A percentile compares a stretch with the other conserved stretches of the same genome.
These are phyloP conservation scores for Tachina lurida DNA, from an alignment of 2,888 invertebrate species.

Conservation along the genomic window DNA sequence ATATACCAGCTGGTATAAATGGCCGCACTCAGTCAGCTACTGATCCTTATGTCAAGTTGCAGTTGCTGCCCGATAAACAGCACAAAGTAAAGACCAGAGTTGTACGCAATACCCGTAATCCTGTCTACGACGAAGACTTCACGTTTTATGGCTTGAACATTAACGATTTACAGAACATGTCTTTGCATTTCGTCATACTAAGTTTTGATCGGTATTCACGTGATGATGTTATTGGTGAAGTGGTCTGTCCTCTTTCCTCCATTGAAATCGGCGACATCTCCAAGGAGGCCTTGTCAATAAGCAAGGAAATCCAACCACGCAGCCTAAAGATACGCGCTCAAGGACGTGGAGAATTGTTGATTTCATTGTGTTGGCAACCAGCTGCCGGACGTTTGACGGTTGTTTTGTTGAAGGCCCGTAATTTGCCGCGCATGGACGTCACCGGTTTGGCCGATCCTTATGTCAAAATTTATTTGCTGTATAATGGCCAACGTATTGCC, in stretches of 20 bases:
- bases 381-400: conserved; percentile 97
- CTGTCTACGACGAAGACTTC: conserved; percentile 99
- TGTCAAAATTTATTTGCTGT: conserved; percentile 98
- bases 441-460: conserved; percentile 97
- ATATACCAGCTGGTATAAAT: conserved; percentile 82
- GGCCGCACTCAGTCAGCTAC: conserved; percentile 83
- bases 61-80: conserved; percentile 97
- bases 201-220: conserved; percentile 99
- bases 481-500: conserved; percentile 98
- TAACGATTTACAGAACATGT: conserved; percentile 93
- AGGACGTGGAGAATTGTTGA: conserved; percentile 96
- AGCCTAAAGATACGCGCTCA: conserved; percentile 96
- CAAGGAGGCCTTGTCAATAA: conserved; percentile 91
- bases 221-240: conserved; percentile 99
- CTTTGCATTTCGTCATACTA: conserved; percentile 95
- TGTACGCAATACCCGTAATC: conserved; percentile 96
- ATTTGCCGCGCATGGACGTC: conserved; percentile 98
- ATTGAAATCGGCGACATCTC: conserved; percentile 87
- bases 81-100: conserved; percentile 98
- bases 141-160: conserved; percentile 97
- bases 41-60: conserved; percentile 99
- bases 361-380: conserved; percentile 99
- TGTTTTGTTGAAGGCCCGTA: conserved; percentile 97
- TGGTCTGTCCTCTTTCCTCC: conserved; percentile 91
- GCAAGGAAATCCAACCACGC: conserved; percentile 95